These are phyloP conservation scores for Gonioctena quinquepunctata DNA, from an alignment of 1,140 invertebrate species.

Conservation along the genomic window DNA sequence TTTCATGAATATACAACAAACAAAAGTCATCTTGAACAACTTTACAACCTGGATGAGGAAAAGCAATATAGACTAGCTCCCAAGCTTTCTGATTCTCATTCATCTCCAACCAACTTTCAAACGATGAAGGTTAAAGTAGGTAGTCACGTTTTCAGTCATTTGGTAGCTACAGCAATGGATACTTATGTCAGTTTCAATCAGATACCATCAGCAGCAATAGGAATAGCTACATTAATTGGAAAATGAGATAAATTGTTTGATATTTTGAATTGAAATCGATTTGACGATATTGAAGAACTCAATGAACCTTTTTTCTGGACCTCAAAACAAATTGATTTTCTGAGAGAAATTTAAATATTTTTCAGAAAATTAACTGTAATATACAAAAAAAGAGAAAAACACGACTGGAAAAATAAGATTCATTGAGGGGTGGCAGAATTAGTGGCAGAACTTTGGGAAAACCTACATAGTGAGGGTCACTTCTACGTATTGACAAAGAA, in stretches of 20 bases:
- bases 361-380: too few species aligned
- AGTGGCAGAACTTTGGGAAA: too few species aligned
- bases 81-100: conserved; percentile 12
- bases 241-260: background rate
- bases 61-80: conserved; percentile 5
- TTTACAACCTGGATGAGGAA: background rate
- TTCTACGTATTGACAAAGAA: too few species aligned
- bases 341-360: too few species aligned
- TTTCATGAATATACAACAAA: too few species aligned
- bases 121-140: conserved; percentile 29
- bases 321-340: too few species aligned
- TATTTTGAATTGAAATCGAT: background rate
- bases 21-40: background rate
- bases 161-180: conserved; percentile 22
- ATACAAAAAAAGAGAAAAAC: too few species aligned
- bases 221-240: background rate
- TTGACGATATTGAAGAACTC: too few species aligned
- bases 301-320: too few species aligned
- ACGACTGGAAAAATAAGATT: too few species aligned
- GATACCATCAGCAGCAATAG: conserved; percentile 21
- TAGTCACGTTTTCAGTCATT: conserved; percentile 26
- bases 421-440: too few species aligned
- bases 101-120: conserved; percentile 17
- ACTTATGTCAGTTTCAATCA: conserved; percentile 24
- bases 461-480: too few species aligned